Evolutionary conservation across 2,113 vertebrate species (phyloP), one percentile per base, ranked within the genome.

Genomic region (Aramus guarauna): DNA sequence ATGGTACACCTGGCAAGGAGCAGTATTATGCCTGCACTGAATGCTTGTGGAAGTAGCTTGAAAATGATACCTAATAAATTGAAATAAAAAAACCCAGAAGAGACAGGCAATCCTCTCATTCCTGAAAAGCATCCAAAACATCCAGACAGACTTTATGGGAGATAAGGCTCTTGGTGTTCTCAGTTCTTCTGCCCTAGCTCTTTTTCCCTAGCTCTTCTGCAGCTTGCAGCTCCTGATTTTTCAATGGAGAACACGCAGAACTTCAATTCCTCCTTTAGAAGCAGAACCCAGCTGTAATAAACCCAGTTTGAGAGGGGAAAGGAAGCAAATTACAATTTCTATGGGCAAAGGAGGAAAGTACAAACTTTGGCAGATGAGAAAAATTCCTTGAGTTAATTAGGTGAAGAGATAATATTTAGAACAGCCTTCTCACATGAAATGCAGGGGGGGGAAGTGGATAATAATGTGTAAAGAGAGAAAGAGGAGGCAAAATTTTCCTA

Each of bases 171-270:
- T 71, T 0, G 0, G 18, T 60, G 75, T 75, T 60, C 56, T 81
- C 43, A 11, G 50, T 41, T 32, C 6, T 43, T 62, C 73, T 87
- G 36, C 41, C 16, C 8, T 41, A 15, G n/a, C n/a, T n/a, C n/a
- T n/a, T n/a, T n/a, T n/a, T n/a, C n/a, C n/a, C n/a, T n/a, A n/a
- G n/a, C n/a, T n/a, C n/a, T n/a, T n/a, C n/a, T n/a, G 41, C 6
- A 37, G 16, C 22, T 71, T 56, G 34, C 26, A 47, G 9, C 34
- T 88, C 30, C 26, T 58, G 41, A 6, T 48, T 59, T 59, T 58
- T 59, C 48, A 53, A 9, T 1, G 0, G 11, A 48, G 26, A 36
- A 53, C 3, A 14, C 2, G 34, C 11, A 52, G 18, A 36, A 41
- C 43, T 52, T 67, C 52, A 13, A 1, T 53, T 63, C 14, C 11